Evolutionary conservation across 2,888 invertebrate genomes (phyloP), one percentile per base, ranked within the genome.

Genomic region (Erebia ligea): DNA sequence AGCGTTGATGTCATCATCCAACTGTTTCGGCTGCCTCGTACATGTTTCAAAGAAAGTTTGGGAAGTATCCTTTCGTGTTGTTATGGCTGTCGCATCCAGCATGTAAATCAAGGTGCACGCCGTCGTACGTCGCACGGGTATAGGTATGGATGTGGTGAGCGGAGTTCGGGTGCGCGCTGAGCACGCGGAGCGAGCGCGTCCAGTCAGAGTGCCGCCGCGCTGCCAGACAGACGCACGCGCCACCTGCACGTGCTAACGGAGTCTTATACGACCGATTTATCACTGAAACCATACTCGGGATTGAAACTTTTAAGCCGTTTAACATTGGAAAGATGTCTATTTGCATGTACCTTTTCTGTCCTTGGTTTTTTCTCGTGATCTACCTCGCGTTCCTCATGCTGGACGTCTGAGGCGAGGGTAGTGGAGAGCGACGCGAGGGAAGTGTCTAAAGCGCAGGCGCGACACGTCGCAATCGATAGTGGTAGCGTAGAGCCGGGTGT

Each of bases 331-430:
- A 83, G 81, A 94, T 94, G 93, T 90, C 93, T 80, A 91, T 95
- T 85, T 95, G 95, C 85, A 93, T 95, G 90, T 95, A 95, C 87
- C 92, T 95, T 83, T 93, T 95, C 81, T 95, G 95, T 81, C 95
- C 95, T 83, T 95, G 95, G 95, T 92, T 95, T 84, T 91, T 95
- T 84, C 94, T 95, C 84, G 94, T 95, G 82, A 90, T 95, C 82
- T 95, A 95, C 84, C 93, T 96, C 84, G 93, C 95, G 83, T 95
- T 95, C 86, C 94, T 95, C 79, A 94, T 95, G 94, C 91, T 95
- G 84, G 94, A 95, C 88, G 94, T 95, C 85, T 95, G 85, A 93
- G 82, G 80, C 79, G 78, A 78, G 78, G 77, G 78, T 69, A 73
- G 73, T 79, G 81, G 75, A 77, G 78, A 80, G 81, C 82, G 82